Percentiles rank a stretch among this genome's conserved stretches.
These are phyloP conservation scores for Circaetus gallicus DNA, from an alignment of 2,113 vertebrate species.

Conservation along the genomic window DNA sequence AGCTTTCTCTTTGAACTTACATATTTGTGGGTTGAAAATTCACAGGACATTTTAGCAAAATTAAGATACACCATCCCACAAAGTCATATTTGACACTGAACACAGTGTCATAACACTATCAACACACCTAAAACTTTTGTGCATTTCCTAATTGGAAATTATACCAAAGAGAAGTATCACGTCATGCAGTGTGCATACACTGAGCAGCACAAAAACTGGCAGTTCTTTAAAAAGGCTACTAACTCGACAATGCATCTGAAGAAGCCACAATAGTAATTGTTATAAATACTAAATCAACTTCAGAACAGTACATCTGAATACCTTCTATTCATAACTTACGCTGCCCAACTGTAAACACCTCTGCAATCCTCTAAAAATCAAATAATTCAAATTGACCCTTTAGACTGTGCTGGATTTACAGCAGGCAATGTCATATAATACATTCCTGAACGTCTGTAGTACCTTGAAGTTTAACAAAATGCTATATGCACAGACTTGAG, in stretches of 20 bases:
- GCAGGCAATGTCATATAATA: not conserved
- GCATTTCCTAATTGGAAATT: slow-evolving; percentile 25
- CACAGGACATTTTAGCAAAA: not conserved
- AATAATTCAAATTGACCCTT: not conserved
- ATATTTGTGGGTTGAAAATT: not conserved
- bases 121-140: slow-evolving; percentile 10
- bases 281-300: not conserved
- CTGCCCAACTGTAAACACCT: not conserved
- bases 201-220: not conserved
- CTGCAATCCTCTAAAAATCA: not conserved
- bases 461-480: not conserved
- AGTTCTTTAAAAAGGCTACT: not conserved
- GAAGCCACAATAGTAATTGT: not conserved
- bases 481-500: not conserved
- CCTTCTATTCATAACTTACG: not conserved
- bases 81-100: not conserved
- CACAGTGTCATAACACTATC: not conserved
- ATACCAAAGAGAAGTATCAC: not conserved
- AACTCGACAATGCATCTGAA: not conserved
- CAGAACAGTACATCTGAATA: not conserved
- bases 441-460: not conserved
- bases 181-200: not conserved
- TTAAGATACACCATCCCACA: slow-evolving; percentile 1
- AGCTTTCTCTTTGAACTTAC: not conserved
- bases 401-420: not conserved